Conservation (phyloP, 2,113 vertebrate genomes). For the Fukomys damarensis region DNA sequence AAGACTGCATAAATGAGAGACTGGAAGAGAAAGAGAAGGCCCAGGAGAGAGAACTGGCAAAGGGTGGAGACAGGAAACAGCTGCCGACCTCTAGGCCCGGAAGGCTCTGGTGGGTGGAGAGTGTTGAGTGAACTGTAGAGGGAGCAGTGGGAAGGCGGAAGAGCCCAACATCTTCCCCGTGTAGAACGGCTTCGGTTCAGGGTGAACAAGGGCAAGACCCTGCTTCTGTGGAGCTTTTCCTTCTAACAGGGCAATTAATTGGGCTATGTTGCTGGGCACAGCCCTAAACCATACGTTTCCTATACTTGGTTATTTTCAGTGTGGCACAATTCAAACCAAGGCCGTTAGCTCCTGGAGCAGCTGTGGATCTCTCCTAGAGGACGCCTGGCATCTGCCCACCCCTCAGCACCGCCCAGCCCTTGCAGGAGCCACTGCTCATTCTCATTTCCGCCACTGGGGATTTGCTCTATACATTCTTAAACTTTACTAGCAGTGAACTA, state of each 20-base stretch:
- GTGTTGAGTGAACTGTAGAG: background rate
- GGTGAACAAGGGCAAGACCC: background rate
- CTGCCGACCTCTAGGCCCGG: background rate
- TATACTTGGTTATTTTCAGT: background rate
- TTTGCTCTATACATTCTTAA: background rate
- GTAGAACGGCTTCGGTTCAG: background rate
- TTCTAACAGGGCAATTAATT: background rate
- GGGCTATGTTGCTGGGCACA: background rate
- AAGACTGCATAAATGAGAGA: background rate
- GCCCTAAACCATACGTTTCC: background rate
- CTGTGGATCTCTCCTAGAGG: background rate
- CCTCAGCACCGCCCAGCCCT: accelerated
- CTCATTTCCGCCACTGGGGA: background rate
- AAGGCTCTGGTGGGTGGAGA: background rate
- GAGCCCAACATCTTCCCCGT: background rate
- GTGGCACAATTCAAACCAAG: background rate
- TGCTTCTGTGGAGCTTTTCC: background rate
- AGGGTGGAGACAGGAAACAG: background rate
- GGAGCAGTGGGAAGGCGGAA: background rate
- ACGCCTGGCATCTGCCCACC: background rate
- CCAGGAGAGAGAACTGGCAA: background rate
- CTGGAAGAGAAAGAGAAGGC: background rate
- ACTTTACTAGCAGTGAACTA: background rate
- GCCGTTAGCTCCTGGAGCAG: background rate
- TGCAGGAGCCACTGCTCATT: background rate